phyloP scores from a whole-genome alignment of 2,888 invertebrate species.

The Acronicta leporina region DNA sequence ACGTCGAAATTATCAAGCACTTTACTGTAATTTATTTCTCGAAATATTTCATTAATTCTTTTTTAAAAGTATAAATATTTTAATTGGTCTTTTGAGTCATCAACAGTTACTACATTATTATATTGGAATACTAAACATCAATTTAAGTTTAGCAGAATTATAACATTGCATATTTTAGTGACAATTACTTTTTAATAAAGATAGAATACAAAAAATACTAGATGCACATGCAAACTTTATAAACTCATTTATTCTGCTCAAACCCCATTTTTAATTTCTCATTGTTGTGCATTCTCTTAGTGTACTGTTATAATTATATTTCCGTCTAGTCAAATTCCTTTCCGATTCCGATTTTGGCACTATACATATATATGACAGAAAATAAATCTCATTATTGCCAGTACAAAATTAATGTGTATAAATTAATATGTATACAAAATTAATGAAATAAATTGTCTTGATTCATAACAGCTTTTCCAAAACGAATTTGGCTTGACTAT shows the following conservation, averaged over 20 bases:
- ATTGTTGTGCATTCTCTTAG: constrained; percentile 74
- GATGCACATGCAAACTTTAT: constrained; percentile 66
- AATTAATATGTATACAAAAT: too few species aligned
- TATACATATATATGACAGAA: too few species aligned
- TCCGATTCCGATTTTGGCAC: neutral
- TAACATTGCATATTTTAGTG: constrained; percentile 15
- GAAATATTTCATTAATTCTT: constrained; percentile 29
- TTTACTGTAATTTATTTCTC: constrained; percentile 22
- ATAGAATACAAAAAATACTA: constrained; percentile 19
- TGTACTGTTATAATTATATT: constrained; percentile 49
- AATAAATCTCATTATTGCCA: too few species aligned
- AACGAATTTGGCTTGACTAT: constrained; percentile 39
- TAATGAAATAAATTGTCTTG: neutral
- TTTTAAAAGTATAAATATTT: constrained; percentile 23
- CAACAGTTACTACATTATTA: constrained; percentile 13
- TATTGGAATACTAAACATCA: constrained; percentile 18
- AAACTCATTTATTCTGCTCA: constrained; percentile 87
- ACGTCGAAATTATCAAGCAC: constrained; percentile 37
- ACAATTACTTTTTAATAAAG: constrained; percentile 11
- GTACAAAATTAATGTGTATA: too few species aligned
- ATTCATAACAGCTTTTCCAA: neutral
- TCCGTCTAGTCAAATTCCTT: constrained; percentile 52
- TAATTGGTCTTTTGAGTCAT: constrained; percentile 19
- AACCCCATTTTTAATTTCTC: constrained; percentile 85
- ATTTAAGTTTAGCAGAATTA: constrained; percentile 31